phyloP scores from a whole-genome alignment of 2,888 invertebrate genomes.

The Harpagoxenus sublaevis region DNA sequence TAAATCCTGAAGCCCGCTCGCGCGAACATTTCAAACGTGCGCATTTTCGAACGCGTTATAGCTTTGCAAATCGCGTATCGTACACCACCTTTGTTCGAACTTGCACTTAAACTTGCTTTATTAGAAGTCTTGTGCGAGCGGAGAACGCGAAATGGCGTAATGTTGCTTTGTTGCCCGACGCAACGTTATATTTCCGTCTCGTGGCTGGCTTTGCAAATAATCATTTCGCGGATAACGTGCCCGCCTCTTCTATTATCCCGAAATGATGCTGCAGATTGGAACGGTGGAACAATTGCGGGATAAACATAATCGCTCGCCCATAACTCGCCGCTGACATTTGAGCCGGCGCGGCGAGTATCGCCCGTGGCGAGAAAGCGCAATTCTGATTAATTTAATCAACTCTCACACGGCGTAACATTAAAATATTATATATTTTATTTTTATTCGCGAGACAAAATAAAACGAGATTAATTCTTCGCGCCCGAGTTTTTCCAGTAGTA shows the following conservation, averaged over 20 bases:
- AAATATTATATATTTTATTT: slow-evolving; percentile 12
- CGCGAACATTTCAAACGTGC: neutral
- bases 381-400: slow-evolving; percentile 48
- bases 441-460: neutral
- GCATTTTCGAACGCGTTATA: neutral
- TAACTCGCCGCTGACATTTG: slow-evolving; percentile 33
- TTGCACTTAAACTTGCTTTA: neutral
- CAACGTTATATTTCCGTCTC: neutral
- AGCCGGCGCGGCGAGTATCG: neutral
- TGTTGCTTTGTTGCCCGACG: neutral
- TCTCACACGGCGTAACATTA: neutral
- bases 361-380: slow-evolving; percentile 39
- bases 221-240: slow-evolving; percentile 8
- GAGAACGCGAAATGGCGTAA: slow-evolving; percentile 17
- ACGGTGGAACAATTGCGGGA: slow-evolving; percentile 27
- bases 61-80: neutral
- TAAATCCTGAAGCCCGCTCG: neutral
- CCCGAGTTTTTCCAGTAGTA: neutral
- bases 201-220: slow-evolving; percentile 11
- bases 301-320: slow-evolving; percentile 15
- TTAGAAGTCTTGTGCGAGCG: neutral
- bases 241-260: slow-evolving; percentile 31
- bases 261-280: slow-evolving; percentile 24
- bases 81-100: neutral
- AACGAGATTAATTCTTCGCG: neutral